Base-by-base conservation (phyloP, 2,797 vertebrate genomes). In the Alfaro cultratus region DNA sequence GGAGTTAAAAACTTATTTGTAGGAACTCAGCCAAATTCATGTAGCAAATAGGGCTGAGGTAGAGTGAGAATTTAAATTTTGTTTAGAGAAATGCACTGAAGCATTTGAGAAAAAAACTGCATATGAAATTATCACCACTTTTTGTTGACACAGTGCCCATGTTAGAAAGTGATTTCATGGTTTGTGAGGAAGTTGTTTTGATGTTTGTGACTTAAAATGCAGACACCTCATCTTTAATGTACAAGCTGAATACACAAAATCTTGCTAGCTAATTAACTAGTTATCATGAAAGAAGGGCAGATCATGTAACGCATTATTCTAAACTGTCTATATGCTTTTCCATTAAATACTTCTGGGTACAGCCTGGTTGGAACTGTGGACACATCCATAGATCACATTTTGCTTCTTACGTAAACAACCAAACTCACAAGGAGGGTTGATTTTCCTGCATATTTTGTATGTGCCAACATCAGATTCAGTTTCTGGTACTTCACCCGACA, bases 351-450 rank as follows among this genome's bases (percentile, higher is more conserved):
- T 6, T 36, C 16, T 64, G 31, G 7, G 31, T 39, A 39, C 64
- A 67, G 5, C 64, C 64, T 26, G 31, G 31, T 36, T 68, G 64
- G 55, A 71, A 80, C 81, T 70, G 81, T 80, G 75, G 53, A n/a
- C 39, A 10, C 21, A 68, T 68, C 18, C 21, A 41, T 68, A 43
- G 7, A 29, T 75, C 70, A n/a, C 46, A 43, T 34, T 74, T 77
- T 29, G 10, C n/a, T 21, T 72, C 23, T 43, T 45, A 72, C 82
- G 60, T 36, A 43, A 47, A 13, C 49, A 82, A 51, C 26, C 12
- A 81, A 34, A 79, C 36, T 55, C 11, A 67, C 26, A 53, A 68
- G 10, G 34, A 26, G 8, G 16, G 8, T 26, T 62, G 57, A 16
- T 26, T 47, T 53, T 53, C 39, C 49, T 34, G 43, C 26, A 53